A percentile compares a stretch with the other conserved stretches of the same genome.
Evolutionary conservation across 2,113 vertebrate genomes (phyloP).

Genomic region (Suricata suricatta): DNA sequence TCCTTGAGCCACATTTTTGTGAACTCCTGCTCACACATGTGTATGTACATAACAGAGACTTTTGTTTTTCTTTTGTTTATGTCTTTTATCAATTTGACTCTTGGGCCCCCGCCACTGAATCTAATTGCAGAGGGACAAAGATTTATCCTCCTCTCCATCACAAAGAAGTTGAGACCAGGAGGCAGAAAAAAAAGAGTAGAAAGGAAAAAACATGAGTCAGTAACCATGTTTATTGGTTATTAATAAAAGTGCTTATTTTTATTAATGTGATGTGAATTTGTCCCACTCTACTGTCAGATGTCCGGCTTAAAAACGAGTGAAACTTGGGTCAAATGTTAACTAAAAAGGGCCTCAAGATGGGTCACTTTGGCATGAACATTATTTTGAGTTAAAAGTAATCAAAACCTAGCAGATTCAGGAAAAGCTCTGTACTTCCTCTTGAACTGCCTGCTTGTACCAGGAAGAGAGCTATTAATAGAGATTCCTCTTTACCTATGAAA

Average conservation of each 20-base stretch:
- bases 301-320: not conserved
- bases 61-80: not conserved
- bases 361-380: not conserved
- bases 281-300: not conserved
- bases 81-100: not conserved
- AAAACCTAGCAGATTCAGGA: not conserved
- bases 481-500: not conserved
- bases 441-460: not conserved
- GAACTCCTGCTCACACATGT: not conserved
- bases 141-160: not conserved
- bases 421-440: not conserved
- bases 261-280: not conserved
- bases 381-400: not conserved
- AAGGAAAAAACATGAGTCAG: not conserved
- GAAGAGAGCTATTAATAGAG: not conserved
- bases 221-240: not conserved
- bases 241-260: not conserved
- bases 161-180: not conserved
- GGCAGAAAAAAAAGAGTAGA: not conserved
- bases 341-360: not conserved
- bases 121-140: not conserved
- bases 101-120: not conserved
- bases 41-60: not conserved
- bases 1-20: not conserved
- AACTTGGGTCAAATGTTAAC: conserved; percentile 10